Base-by-base conservation (phyloP, 2,888 invertebrate genomes). In the Lobophora halterata region DNA sequence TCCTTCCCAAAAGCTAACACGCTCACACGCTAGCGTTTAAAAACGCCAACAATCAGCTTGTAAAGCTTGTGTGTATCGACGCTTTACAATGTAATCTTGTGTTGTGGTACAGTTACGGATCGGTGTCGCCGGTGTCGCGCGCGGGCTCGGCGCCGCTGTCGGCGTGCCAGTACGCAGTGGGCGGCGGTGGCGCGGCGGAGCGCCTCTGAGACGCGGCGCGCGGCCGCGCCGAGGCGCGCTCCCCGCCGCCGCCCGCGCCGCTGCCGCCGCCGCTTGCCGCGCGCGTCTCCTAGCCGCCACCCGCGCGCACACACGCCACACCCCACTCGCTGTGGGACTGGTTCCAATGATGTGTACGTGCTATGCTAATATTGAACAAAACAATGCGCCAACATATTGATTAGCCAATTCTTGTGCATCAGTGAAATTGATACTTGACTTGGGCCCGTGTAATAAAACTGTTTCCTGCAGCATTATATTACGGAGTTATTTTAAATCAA, bases 171-270 rank as follows among this genome's bases (percentile, higher is more conserved):
- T 93, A 93, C 76, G 93, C 92, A 46, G 90, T 91, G 53, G 91
- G 91, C 28, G 79, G 77, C 52, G 90, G 91, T 53, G 91, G 91
- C 28, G 79, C 77, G 52, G 89, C 89, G 50, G 91, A 91, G 70
- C 85, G 93, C 76, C 93, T 93, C 90, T 93, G 93, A 93, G 92
- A 92, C 76, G 91, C 92, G 90, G 92, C 90, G 76, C 88, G 90
- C 82, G 91, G 88, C 87, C 92, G 88, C 89, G 89, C 80, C 60
- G 76, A 75, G 53, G 58, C 65, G 52, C 79, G 74, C 61, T 75
- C 79, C 68, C 72, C 70, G 60, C 65, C 66, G 65, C 68, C 66
- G 54, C 74, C 79, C 68, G 71, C 70, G 60, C 65, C 66, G 65
- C 68, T 66, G 54, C 65, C 70, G 26, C 35, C 42, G 23, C 31